A percentile compares a stretch with the other conserved stretches of the same genome.
Conservation (phyloP, 2,797 vertebrate species). For the Monodelphis domestica region DNA sequence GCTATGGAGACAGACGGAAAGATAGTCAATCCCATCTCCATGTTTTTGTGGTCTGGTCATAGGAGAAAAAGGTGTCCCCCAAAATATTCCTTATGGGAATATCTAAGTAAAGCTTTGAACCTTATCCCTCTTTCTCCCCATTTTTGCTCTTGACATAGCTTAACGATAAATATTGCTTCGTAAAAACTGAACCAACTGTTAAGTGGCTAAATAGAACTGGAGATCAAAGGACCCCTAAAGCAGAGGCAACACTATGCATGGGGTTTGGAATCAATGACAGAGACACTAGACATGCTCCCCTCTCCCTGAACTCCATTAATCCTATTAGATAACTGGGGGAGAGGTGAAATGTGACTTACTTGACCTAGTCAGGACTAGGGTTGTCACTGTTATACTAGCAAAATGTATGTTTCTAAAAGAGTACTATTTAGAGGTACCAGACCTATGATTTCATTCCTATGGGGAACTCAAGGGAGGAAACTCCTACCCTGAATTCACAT, state of each 20-base stretch:
- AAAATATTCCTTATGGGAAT: neutral
- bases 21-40: slow-evolving; percentile 19
- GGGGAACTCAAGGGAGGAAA: neutral
- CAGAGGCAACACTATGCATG: neutral
- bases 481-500: neutral
- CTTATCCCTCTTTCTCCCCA: neutral
- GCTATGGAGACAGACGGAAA: slow-evolving; percentile 5
- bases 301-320: neutral
- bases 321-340: neutral
- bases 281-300: neutral
- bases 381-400: neutral
- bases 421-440: neutral
- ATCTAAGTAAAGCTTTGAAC: neutral
- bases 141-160: neutral
- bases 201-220: neutral
- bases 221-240: neutral
- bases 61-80: slow-evolving; percentile 4
- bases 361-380: neutral
- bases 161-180: neutral
- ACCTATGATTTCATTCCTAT: neutral
- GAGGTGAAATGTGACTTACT: neutral
- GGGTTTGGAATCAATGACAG: neutral
- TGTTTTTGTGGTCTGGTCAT: slow-evolving; percentile 50
- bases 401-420: neutral
- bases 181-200: slow-evolving; percentile 32